A percentile compares a stretch with the other conserved stretches of the same genome.
phyloP scores from a whole-genome alignment of 2,797 vertebrate species.

The Silurus aristotelis region DNA sequence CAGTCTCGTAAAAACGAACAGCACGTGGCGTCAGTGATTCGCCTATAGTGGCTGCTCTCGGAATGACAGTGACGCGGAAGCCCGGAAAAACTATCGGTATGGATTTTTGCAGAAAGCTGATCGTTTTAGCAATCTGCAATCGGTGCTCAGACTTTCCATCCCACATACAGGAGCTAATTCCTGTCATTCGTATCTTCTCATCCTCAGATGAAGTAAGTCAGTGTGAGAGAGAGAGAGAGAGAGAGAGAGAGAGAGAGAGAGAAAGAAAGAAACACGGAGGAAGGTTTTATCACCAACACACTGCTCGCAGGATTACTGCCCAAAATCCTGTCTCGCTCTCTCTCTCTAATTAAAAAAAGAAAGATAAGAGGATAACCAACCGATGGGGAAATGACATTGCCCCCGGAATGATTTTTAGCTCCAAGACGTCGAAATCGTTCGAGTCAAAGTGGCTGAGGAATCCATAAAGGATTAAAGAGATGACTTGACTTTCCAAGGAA shows the following conservation, averaged over 20 bases:
- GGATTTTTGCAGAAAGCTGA: no score
- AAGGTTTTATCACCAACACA: conserved; percentile 44
- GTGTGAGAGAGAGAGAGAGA: neutral
- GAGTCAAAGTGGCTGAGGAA: conserved; percentile 26
- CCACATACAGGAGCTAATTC: conserved; percentile 3
- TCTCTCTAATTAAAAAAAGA: conserved; percentile 52
- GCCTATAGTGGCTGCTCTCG: no score
- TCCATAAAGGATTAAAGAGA: conserved; percentile 45
- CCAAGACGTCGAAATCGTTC: conserved; percentile 33
- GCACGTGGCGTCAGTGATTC: no score
- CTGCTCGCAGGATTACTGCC: conserved; percentile 51
- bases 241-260: neutral
- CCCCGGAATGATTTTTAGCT: conserved; percentile 24
- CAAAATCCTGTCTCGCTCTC: conserved; percentile 43
- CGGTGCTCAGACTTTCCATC: neutral
- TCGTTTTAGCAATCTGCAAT: no score
- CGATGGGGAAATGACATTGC: conserved; percentile 14
- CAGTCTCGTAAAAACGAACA: no score
- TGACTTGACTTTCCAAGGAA: conserved; percentile 27
- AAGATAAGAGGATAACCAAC: conserved; percentile 54
- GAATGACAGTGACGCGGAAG: no score
- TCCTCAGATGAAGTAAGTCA: conserved; percentile 7
- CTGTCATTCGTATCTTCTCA: neutral
- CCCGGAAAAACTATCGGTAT: no score
- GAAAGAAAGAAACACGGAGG: no score